Evolutionary conservation across 2,888 invertebrate species (phyloP).

Genomic region (Vannuccia rotundouncinata): DNA sequence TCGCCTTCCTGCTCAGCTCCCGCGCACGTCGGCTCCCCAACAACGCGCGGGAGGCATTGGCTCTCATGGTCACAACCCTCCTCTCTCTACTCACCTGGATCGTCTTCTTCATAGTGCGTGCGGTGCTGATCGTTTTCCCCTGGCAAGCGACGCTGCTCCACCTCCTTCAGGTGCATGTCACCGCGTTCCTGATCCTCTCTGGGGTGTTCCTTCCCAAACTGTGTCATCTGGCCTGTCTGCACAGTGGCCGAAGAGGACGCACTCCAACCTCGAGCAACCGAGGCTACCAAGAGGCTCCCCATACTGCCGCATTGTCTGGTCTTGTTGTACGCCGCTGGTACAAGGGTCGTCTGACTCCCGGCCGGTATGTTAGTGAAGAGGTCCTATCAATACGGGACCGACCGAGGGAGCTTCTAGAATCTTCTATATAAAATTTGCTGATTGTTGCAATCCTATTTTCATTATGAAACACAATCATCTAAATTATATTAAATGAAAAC

Average conservation of each 20-base stretch:
- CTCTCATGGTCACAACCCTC: not conserved
- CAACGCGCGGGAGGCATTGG: not conserved
- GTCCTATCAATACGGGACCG: not conserved
- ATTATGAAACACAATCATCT: too few species aligned
- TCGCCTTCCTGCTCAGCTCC: not conserved
- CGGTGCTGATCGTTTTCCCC: not conserved
- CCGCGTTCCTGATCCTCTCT: not conserved
- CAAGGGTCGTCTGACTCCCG: not conserved
- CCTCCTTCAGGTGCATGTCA: not conserved
- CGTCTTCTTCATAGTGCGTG: not conserved
- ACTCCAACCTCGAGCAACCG: too few species aligned
- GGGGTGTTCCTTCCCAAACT: not conserved
- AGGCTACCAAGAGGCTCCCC: not conserved
- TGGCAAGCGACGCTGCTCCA: not conserved
- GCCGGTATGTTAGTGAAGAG: slow-evolving; percentile 1
- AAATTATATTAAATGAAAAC: too few species aligned
- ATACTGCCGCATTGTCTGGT: not conserved
- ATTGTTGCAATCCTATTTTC: too few species aligned
- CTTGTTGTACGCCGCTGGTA: not conserved
- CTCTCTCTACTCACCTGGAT: not conserved
- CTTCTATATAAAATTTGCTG: too few species aligned
- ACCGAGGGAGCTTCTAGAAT: not conserved
- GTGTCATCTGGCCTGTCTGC: not conserved
- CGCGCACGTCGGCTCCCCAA: not conserved
- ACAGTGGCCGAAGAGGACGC: not conserved